Conservation (phyloP, 2,888 invertebrate genomes). For the Lithosia quadra region DNA sequence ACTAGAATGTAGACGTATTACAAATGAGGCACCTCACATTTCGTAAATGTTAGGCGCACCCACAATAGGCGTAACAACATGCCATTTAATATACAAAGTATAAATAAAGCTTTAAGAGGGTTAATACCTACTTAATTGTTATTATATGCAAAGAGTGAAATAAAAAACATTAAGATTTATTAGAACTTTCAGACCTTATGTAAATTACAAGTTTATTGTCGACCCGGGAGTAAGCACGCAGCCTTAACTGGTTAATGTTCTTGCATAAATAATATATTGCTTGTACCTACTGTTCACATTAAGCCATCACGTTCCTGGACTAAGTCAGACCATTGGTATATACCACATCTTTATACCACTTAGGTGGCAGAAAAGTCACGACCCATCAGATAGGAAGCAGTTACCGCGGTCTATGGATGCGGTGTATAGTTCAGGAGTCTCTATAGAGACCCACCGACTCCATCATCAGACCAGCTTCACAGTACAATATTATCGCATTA, state of each 20-base stretch:
- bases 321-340: background rate
- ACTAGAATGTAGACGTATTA: background rate
- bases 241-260: conserved; percentile 26
- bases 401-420: too few species aligned
- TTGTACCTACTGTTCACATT: background rate
- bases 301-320: conserved; percentile 3
- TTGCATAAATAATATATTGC: conserved; percentile 30
- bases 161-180: conserved; percentile 47
- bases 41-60: background rate
- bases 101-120: conserved; percentile 17
- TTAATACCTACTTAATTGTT: conserved; percentile 15
- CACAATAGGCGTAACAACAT: background rate
- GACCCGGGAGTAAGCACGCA: conserved; percentile 45
- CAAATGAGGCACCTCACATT: background rate
- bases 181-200: conserved; percentile 38
- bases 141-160: conserved; percentile 33
- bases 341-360: background rate
- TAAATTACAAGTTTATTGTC: conserved; percentile 46
- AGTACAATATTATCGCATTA: too few species aligned
- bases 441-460: too few species aligned
- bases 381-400: too few species aligned
- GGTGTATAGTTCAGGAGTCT: too few species aligned
- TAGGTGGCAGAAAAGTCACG: too few species aligned
- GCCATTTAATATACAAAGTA: conserved; percentile 1
- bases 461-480: too few species aligned